Conservation (phyloP, 2,797 vertebrate genomes). For the Sebastes minor region DNA sequence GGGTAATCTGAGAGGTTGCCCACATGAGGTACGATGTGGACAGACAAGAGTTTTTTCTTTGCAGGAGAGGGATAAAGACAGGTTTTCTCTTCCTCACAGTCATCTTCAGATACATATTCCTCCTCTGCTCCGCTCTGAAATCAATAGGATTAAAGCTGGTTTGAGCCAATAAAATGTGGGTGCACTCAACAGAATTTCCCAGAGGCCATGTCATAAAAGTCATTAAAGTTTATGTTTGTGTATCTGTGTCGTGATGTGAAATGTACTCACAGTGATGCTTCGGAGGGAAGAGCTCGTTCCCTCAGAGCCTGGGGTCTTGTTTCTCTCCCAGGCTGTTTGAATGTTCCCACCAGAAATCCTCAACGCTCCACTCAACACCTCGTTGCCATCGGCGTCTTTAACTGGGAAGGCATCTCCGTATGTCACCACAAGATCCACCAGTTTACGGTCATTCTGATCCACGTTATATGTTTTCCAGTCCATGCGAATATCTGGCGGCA, state of each 20-base stretch:
- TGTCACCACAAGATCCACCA: slow-evolving; percentile 87
- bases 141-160: neutral
- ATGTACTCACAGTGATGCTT: slow-evolving; percentile 72
- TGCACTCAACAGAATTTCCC: neutral
- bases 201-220: neutral
- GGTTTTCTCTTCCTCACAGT: slow-evolving; percentile 35
- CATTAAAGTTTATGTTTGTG: slow-evolving; percentile 8
- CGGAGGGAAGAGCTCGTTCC: slow-evolving; percentile 52
- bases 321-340: slow-evolving; percentile 45
- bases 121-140: slow-evolving; percentile 46
- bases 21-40: slow-evolving; percentile 83
- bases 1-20: slow-evolving; percentile 84
- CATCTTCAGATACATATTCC: slow-evolving; percentile 23
- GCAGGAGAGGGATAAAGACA: slow-evolving; percentile 7
- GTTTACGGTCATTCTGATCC: slow-evolving; percentile 74
- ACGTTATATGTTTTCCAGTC: slow-evolving; percentile 89
- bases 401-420: slow-evolving; percentile 87
- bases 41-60: slow-evolving; percentile 78
- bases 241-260: slow-evolving; percentile 1
- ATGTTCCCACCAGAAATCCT: slow-evolving; percentile 34
- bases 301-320: slow-evolving; percentile 45
- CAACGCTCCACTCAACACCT: slow-evolving; percentile 55
- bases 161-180: neutral
- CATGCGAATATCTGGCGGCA: slow-evolving; percentile 88
- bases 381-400: slow-evolving; percentile 78